Percentiles rank a stretch among this genome's conserved stretches.
Conservation (phyloP, 2,888 invertebrate genomes). For the Ceramica pisi region DNA sequence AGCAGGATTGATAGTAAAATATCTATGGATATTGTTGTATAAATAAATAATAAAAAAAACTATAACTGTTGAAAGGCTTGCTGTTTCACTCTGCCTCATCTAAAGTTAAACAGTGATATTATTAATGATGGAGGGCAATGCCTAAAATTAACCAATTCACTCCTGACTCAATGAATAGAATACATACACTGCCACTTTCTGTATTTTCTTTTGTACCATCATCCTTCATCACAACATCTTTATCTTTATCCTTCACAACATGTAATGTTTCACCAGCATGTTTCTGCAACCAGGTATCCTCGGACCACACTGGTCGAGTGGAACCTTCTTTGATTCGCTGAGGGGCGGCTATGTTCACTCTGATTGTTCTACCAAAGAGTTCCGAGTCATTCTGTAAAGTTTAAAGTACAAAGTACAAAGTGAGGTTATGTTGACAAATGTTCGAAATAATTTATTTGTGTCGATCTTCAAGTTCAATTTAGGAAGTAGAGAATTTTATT, state of each 20-base stretch:
- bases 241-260: conserved; percentile 81
- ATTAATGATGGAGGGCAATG: not conserved
- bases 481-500: not conserved
- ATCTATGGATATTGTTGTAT: too few relatives aligned
- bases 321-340: conserved; percentile 99
- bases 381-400: conserved; percentile 98
- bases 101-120: not conserved
- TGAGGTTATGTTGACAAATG: conserved; percentile 18
- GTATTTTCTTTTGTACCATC: conserved; percentile 77
- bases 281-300: conserved; percentile 99
- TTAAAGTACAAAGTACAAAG: not conserved
- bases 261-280: conserved; percentile 97
- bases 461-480: not conserved
- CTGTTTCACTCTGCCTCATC: not conserved
- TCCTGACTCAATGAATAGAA: not conserved
- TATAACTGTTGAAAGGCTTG: not conserved
- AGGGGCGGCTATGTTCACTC: conserved; percentile 99
- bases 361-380: conserved; percentile 98
- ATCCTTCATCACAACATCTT: conserved; percentile 70
- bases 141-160: not conserved
- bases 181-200: conserved; percentile 71
- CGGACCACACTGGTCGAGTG: conserved; percentile 98
- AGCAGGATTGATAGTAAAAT: too few relatives aligned
- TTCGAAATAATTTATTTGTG: not conserved
- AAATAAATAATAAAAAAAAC: too few relatives aligned